Base-by-base conservation (phyloP, 2,113 vertebrate species). In the Trochalopteron elliotii region DNA sequence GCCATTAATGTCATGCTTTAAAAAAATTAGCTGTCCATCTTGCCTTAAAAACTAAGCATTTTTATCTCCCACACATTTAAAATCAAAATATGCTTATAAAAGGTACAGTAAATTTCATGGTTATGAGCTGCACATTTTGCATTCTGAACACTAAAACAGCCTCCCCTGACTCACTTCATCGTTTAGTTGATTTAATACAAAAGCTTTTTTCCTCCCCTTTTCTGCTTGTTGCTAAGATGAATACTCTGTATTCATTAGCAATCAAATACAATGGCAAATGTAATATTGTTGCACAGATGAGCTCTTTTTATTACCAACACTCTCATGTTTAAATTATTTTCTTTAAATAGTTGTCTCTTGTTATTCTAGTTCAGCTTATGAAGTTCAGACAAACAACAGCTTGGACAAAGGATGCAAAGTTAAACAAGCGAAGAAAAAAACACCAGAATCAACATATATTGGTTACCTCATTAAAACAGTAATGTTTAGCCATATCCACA, bases 151-250 rank as follows among this genome's bases (percentile, higher is more conserved):
- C 96, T 95, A 89, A 97, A 98, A 91, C 96, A 89, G 93, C 81
- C 96, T 97, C 94, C 74, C 79, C 95, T 93, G 95, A 95, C 93
- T 98, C 95, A 94, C 96, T 98, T 96, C 77, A 91, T 97, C 61
- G 50, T 97, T 98, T 94, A 93, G 80, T 87, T 97, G 97, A 98
- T 97, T 98, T 98, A 98, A 97, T 97, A 96, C 90, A 95, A 96
- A 97, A 94, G 61, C 84, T 96, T 84, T 83, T 83, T 95, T 84
- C 68, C 55, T 94, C 55, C 87, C 85, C 94, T 96, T 97, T 96
- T 94, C 96, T 90, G 80, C 83, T 84, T 86, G 74, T 92, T 95
- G 91, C 79, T 83, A 95, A 96, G 96, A 98, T 93, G 93, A 98
- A 97, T 97, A 94, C 92, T 94, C 77, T 16, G 83, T 95, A 92